Conservation (phyloP, 2,888 invertebrate genomes). For the Drosophila glabriapex region DNA sequence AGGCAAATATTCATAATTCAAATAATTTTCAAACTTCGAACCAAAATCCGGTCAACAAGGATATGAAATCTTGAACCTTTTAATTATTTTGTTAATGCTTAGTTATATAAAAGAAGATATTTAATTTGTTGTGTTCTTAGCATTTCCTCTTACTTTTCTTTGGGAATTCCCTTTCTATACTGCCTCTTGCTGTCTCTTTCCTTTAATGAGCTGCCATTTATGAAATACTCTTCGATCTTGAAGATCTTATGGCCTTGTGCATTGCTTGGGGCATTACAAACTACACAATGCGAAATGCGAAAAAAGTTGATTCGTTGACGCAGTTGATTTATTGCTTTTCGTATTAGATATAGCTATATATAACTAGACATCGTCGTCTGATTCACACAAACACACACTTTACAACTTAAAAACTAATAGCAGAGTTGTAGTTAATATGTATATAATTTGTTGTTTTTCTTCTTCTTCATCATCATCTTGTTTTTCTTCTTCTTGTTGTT, state of each 20-base stretch:
- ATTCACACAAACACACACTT: conserved; percentile 53
- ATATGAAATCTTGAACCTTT: neutral
- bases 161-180: no score
- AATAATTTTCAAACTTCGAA: neutral
- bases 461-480: neutral
- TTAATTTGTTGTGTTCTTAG: neutral
- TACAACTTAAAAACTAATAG: conserved; percentile 75
- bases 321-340: conserved; percentile 65
- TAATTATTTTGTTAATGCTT: neutral
- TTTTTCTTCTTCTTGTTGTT: conserved; percentile 10
- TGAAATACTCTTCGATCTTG: neutral
- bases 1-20: neutral
- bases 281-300: neutral
- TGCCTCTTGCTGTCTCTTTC: neutral
- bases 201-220: neutral
- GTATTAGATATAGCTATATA: conserved; percentile 61
- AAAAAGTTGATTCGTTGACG: conserved; percentile 34
- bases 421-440: conserved; percentile 42
- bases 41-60: neutral
- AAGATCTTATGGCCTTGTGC: neutral
- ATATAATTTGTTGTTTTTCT: conserved; percentile 1
- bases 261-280: neutral
- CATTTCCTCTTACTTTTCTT: neutral
- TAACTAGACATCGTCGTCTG: conserved; percentile 58
- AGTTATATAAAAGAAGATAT: neutral